Conservation (phyloP, 2,888 invertebrate genomes). For the Lycophotia porphyrea region DNA sequence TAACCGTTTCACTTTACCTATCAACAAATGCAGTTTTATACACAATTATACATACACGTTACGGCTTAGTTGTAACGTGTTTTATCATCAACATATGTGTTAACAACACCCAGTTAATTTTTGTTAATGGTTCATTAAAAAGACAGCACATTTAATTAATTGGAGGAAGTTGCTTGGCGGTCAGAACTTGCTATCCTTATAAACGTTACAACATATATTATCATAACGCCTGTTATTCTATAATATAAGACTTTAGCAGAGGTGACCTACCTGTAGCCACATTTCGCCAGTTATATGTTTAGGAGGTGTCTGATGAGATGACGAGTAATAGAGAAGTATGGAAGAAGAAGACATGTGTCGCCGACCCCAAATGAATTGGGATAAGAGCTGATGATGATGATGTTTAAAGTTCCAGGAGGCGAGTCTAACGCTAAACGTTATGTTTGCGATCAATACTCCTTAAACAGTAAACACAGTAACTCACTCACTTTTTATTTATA, state of each 20-base stretch:
- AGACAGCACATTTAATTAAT: constrained; percentile 36
- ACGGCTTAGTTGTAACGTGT: constrained; percentile 2
- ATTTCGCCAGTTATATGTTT: not conserved
- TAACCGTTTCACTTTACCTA: not conserved
- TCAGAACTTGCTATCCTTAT: constrained; percentile 10
- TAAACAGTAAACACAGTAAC: not conserved
- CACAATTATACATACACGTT: not conserved
- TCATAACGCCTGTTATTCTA: not conserved
- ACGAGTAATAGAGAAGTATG: no score
- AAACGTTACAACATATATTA: not conserved
- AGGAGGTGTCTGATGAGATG: no score
- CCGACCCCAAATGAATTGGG: no score
- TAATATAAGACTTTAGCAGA: not conserved
- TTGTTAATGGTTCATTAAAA: constrained; percentile 56
- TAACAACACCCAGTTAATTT: constrained; percentile 56
- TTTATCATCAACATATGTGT: constrained; percentile 32
- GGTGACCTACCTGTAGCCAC: not conserved
- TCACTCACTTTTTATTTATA: not conserved
- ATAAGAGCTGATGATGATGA: no score
- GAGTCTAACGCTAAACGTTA: not conserved
- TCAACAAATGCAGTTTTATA: constrained; percentile 9
- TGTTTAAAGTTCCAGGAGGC: not conserved
- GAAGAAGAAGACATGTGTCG: no score
- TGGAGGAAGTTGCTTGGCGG: constrained; percentile 46
- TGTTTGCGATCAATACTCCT: constrained; percentile 6